Evolutionary conservation across 2,797 vertebrate species (phyloP).

Genomic region (Leucoraja ocellata): DNA sequence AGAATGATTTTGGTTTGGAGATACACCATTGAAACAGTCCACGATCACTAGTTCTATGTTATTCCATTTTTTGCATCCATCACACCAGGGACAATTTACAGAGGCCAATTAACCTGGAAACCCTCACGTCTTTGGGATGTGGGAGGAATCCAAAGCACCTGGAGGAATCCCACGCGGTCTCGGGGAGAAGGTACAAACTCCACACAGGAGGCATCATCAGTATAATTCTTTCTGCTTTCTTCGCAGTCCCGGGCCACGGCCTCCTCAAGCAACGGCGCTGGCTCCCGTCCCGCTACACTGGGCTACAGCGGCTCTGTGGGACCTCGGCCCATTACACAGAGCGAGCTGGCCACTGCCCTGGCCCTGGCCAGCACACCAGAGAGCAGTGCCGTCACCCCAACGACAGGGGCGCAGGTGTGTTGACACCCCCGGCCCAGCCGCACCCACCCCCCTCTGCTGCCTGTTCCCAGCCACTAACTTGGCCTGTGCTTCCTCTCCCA

Average conservation of each 20-base stretch:
- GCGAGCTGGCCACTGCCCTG: constrained; percentile 84
- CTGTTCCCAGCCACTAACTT: neutral
- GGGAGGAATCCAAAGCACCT: too few species aligned
- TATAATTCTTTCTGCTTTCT: neutral
- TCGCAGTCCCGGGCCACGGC: constrained; percentile 73
- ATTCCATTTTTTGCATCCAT: too few species aligned
- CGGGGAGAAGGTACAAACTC: too few species aligned
- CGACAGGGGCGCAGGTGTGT: constrained; percentile 76
- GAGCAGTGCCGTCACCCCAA: constrained; percentile 88
- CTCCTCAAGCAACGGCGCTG: constrained; percentile 67
- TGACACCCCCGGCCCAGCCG: neutral
- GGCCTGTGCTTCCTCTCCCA: neutral
- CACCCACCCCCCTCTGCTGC: neutral
- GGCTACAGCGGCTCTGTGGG: constrained; percentile 83
- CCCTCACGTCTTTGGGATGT: too few species aligned
- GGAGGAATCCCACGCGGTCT: too few species aligned
- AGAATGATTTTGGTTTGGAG: neutral
- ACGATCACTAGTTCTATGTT: too few species aligned
- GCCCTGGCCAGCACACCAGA: constrained; percentile 93
- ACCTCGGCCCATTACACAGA: constrained; percentile 92
- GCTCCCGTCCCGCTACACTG: constrained; percentile 79
- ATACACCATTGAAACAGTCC: too few species aligned
- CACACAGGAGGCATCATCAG: neutral
- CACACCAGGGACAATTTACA: too few species aligned
- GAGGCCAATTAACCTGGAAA: too few species aligned